These are phyloP conservation scores for Himalopsyche anomala DNA, from an alignment of 2,888 invertebrate species.

Conservation along the genomic window DNA sequence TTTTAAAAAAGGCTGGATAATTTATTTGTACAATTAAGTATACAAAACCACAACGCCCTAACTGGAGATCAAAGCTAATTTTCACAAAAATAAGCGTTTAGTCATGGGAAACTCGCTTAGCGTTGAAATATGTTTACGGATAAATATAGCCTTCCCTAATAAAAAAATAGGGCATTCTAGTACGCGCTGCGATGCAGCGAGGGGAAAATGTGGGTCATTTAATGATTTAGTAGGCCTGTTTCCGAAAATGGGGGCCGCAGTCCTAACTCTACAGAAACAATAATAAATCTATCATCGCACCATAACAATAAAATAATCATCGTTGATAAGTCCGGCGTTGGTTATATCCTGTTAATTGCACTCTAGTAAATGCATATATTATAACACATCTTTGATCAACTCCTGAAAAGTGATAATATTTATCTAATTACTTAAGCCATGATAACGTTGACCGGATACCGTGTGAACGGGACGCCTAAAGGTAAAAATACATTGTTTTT, in stretches of 20 bases:
- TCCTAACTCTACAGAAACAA: background rate
- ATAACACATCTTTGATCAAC: too few relatives aligned
- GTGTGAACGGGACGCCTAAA: too few relatives aligned
- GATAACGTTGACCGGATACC: too few relatives aligned
- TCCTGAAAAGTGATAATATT: too few relatives aligned
- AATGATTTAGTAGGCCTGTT: constrained; percentile 7
- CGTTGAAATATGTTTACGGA: constrained; percentile 1
- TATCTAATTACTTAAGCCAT: too few relatives aligned
- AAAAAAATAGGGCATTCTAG: constrained; percentile 16
- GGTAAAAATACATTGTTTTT: too few relatives aligned
- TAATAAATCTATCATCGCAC: background rate
- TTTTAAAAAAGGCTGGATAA: too few relatives aligned
- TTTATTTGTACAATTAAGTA: background rate
- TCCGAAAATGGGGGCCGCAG: background rate
- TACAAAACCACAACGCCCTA: background rate
- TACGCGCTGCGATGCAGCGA: background rate
- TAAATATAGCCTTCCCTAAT: constrained; percentile 13
- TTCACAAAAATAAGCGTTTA: background rate
- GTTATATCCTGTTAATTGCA: too few relatives aligned
- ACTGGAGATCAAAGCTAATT: background rate
- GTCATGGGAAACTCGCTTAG: background rate
- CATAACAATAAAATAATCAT: too few relatives aligned
- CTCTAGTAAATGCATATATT: too few relatives aligned
- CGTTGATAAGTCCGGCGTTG: too few relatives aligned
- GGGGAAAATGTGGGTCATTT: constrained; percentile 8